Conservation (phyloP, 1,140 invertebrate genomes). For the Brachionus rotundiformis region DNA sequence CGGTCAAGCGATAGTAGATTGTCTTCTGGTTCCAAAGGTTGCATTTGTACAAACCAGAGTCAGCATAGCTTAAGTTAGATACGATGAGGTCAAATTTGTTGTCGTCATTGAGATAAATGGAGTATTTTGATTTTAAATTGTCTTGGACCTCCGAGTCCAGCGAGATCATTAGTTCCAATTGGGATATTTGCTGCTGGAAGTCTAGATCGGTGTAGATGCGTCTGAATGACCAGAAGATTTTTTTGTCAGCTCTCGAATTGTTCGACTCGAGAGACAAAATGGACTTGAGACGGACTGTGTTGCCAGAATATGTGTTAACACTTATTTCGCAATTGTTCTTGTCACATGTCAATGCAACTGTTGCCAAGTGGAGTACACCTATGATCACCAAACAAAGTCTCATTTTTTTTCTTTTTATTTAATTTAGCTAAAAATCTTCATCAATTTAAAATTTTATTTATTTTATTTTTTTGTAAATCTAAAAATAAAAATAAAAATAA, state of each 20-base stretch:
- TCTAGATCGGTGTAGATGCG: not conserved
- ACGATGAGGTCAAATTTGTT: conserved; percentile 31
- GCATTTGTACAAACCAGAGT: conserved; percentile 38
- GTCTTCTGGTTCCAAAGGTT: conserved; percentile 49
- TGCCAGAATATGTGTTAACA: not conserved
- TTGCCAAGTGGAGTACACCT: not conserved
- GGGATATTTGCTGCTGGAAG: not conserved
- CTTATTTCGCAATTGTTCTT: conserved; percentile 1
- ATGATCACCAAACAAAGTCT: not conserved
- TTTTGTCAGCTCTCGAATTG: not conserved
- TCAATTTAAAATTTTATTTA: not conserved
- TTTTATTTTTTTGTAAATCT: not conserved
- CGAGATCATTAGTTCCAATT: conserved; percentile 35
- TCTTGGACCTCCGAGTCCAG: conserved; percentile 47
- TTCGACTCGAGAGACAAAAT: not conserved
- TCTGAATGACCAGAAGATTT: conserved; percentile 50
- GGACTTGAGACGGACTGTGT: not conserved
- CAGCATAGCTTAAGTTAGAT: not conserved
- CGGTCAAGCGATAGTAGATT: conserved; percentile 33
- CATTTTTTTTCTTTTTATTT: not conserved
- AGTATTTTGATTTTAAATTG: conserved; percentile 40
- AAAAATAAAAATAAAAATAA: not conserved
- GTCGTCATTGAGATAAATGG: conserved; percentile 20
- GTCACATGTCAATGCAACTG: not conserved
- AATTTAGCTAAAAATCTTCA: not conserved